These are phyloP conservation scores for Cirrhinus molitorella DNA, from an alignment of 2,797 vertebrate genomes.

Conservation along the genomic window DNA sequence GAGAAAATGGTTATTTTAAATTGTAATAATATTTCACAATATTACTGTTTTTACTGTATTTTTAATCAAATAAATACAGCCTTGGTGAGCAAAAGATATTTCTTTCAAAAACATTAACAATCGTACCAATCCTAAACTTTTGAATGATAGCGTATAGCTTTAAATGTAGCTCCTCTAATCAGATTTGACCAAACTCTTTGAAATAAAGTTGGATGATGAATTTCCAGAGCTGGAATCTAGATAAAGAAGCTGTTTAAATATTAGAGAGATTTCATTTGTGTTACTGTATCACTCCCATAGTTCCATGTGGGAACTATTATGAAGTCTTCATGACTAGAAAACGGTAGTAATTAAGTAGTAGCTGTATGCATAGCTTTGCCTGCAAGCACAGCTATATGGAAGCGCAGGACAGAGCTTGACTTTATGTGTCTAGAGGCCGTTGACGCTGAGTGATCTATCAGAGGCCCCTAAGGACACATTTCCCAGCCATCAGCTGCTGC, in stretches of 20 bases:
- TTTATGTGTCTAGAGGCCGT: neutral
- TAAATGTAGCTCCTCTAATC: neutral
- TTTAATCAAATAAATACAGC: neutral
- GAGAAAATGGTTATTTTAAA: neutral
- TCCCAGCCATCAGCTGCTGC: conserved; percentile 9
- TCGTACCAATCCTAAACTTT: neutral
- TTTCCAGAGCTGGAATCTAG: neutral
- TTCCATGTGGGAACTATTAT: neutral
- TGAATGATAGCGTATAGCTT: neutral
- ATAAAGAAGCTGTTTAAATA: neutral
- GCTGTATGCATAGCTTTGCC: neutral
- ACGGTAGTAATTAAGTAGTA: neutral
- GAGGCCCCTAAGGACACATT: conserved; percentile 17
- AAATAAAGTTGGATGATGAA: neutral
- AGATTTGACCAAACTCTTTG: neutral
- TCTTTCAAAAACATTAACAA: neutral
- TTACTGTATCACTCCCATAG: neutral
- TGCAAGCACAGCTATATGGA: neutral
- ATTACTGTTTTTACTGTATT: neutral
- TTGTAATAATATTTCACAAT: neutral
- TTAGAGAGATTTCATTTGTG: neutral
- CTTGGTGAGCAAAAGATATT: neutral
- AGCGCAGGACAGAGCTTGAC: neutral
- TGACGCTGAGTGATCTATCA: conserved; percentile 3
- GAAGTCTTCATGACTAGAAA: neutral